Evolutionary conservation across 2,113 vertebrate genomes (phyloP).

Genomic region (Pandion haliaetus): DNA sequence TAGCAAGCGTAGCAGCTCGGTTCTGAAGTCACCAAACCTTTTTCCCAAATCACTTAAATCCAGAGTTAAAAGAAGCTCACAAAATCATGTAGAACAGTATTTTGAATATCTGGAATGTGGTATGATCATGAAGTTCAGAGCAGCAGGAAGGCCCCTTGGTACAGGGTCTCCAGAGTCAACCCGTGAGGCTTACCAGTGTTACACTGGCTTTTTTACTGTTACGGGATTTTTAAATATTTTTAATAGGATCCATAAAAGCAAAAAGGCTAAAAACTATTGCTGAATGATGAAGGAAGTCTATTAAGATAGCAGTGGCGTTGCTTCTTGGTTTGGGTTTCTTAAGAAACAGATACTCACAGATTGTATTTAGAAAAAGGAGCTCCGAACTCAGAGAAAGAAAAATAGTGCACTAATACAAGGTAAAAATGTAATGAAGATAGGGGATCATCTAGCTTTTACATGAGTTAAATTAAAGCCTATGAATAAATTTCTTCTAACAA

Average conservation of each 20-base stretch:
- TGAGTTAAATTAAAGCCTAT: not conserved
- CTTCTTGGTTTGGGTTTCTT: not conserved
- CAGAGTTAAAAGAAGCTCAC: not conserved
- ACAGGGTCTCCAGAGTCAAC: not conserved
- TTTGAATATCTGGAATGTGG: accelerated
- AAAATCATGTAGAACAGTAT: not conserved
- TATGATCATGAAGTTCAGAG: not conserved
- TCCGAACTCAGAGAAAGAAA: not conserved
- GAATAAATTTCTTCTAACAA: not conserved
- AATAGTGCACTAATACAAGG: not conserved
- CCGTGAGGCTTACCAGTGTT: not conserved
- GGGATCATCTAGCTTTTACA: not conserved
- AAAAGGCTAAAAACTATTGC: not conserved
- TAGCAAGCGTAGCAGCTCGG: not conserved
- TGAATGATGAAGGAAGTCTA: not conserved
- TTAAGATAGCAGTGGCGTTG: not conserved
- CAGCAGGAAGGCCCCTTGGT: not conserved
- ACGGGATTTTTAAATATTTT: not conserved
- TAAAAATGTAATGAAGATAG: not conserved
- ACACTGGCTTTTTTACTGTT: not conserved
- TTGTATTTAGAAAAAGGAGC: not conserved
- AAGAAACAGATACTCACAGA: not conserved
- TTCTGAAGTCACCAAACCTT: not conserved
- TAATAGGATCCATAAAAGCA: not conserved
- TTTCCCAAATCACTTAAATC: not conserved